Base-by-base conservation (phyloP, 92 coral and sea anemone species). In the Anthopleura xanthogrammica region DNA sequence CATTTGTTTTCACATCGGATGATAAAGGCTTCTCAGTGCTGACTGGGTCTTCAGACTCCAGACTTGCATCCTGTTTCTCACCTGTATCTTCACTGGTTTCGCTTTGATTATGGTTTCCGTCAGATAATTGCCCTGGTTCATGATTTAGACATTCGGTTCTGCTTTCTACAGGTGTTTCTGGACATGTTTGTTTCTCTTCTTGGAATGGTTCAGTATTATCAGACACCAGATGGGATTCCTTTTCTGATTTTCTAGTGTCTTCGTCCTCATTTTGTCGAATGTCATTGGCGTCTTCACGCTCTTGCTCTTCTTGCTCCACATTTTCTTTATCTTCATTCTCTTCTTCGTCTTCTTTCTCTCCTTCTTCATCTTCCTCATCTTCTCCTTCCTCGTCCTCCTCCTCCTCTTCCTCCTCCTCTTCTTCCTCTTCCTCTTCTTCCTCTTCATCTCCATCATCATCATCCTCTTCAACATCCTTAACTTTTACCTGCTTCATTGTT, bases 401-500 rank as follows among this genome's bases (percentile, higher is more conserved):
- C 7, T 86, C 85, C 7, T 79, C 87, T 7, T 75, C 90, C 16
- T 83, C 89, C 4, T 88, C 90, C 2, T 83, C 88, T 0, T 79
- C 90, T 1, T 84, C 93, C 5, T 80, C 93, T 2, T 87, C 92
- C 29, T 58, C 66, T 14, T 60, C 66, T n/a, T 78, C 71, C 13
- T 40, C 57, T 54, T 17, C 50, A 9, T 78, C 65, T 1, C 16
- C 62, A 13, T 24, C 42, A 13, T 52, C 46, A 14, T 78, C 82
- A 2, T 52, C 42, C 41, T 60, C 82, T 16, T 82, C 83, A 89
- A 14, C 90, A 12, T 85, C 85, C 14, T 71, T 79, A 50, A 89
- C 77, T 76, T 83, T 85, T 60, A 94, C 85, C 64, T 91, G 87
- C 78, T 93, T 95, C 80, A 95, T 55, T 56, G 98, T 95, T 82